These are phyloP conservation scores for Calidris pygmaea DNA, from an alignment of 2,113 vertebrate genomes.

Conservation along the genomic window DNA sequence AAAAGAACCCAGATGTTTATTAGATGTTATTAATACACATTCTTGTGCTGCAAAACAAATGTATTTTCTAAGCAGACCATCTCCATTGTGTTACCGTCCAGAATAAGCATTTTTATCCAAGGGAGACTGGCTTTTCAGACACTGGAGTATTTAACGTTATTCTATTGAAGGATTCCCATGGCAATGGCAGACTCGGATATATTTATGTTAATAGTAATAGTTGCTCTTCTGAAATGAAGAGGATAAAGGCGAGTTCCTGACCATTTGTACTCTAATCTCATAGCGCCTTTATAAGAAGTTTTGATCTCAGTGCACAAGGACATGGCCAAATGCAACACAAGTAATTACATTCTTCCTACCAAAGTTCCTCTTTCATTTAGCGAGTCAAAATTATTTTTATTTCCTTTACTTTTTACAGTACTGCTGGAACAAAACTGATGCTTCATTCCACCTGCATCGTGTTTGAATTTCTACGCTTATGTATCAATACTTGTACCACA, in stretches of 20 bases:
- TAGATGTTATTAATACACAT: neutral
- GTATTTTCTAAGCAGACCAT: neutral
- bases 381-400: neutral
- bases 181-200: neutral
- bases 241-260: neutral
- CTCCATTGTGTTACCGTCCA: neutral
- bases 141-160: neutral
- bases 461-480: neutral
- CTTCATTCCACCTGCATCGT: neutral
- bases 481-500: neutral
- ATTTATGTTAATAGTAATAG: neutral
- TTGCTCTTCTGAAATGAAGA: neutral
- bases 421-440: neutral
- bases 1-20: neutral
- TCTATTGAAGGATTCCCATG: neutral
- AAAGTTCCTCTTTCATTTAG: neutral
- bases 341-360: neutral
- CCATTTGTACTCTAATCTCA: neutral
- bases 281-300: neutral
- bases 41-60: neutral
- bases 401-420: neutral
- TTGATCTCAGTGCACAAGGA: neutral
- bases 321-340: neutral
- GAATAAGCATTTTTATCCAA: neutral
- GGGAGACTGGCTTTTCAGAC: neutral